Percentiles rank a stretch among this genome's conserved stretches.
phyloP scores from a whole-genome alignment of 2,113 vertebrate genomes.

The Saccopteryx leptura region DNA sequence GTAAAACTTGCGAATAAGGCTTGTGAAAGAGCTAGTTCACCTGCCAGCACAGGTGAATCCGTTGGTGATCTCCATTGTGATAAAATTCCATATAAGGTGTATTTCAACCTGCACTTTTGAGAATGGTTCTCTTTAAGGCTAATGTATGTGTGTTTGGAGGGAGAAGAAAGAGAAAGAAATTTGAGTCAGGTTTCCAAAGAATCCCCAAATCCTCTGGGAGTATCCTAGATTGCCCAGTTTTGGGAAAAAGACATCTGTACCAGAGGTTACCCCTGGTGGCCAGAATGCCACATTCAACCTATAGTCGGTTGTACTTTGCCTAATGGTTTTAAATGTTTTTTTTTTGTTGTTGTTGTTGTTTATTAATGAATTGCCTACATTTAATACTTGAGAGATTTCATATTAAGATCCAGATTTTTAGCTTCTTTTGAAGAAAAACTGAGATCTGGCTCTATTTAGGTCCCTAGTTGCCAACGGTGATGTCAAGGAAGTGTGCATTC shows the following conservation, averaged over 20 bases:
- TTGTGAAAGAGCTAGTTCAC: not conserved
- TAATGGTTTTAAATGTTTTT: not conserved
- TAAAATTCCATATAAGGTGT: not conserved
- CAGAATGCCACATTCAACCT: not conserved
- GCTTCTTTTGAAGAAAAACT: not conserved
- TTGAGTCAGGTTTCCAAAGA: not conserved
- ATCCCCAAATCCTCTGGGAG: too few relatives aligned
- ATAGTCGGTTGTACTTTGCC: not conserved
- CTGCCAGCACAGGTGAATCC: not conserved
- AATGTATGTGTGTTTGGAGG: not conserved
- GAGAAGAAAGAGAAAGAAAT: not conserved
- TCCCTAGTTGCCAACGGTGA: not conserved
- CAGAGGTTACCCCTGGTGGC: not conserved
- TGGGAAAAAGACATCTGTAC: not conserved
- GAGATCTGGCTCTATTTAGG: not conserved
- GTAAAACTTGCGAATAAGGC: not conserved
- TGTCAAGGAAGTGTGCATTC: not conserved
- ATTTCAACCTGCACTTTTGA: not conserved
- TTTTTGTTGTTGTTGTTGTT: not conserved
- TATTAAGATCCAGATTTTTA: not conserved
- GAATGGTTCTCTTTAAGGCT: not conserved
- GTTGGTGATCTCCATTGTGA: not conserved
- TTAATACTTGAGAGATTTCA: not conserved
- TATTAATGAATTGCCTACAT: not conserved
- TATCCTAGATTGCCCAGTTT: not conserved